phyloP scores from a whole-genome alignment of 2,113 vertebrate species.

The Motacilla tschutschensis region DNA sequence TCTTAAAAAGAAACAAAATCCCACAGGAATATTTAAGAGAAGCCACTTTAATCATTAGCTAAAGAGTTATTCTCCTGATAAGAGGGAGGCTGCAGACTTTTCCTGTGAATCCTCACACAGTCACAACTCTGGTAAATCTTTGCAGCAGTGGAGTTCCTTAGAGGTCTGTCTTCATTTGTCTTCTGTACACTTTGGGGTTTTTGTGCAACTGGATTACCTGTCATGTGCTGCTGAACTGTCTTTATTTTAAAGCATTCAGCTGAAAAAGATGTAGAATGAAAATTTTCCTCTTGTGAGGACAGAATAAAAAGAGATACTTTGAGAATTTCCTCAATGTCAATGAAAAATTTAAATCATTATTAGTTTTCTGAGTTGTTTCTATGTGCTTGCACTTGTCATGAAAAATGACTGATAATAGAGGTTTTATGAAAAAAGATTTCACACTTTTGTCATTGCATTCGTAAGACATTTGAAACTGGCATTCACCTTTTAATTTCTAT shows the following conservation, averaged over 20 bases:
- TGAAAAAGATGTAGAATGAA: slow-evolving; percentile 15
- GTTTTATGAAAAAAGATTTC: neutral
- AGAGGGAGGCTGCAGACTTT: neutral
- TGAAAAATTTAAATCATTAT: slow-evolving; percentile 1
- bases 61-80: neutral
- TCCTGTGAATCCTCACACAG: neutral
- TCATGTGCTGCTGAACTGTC: neutral
- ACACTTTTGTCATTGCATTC: neutral
- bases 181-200: neutral
- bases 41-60: neutral
- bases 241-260: slow-evolving; percentile 4
- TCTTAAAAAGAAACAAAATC: neutral
- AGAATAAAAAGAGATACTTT: slow-evolving; percentile 2
- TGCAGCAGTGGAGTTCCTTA: neutral
- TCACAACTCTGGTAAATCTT: neutral
- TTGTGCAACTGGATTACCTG: neutral
- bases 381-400: neutral
- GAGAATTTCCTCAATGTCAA: neutral
- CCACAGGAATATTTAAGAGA: neutral
- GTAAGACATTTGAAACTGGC: slow-evolving; percentile 12
- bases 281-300: neutral
- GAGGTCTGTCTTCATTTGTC: neutral
- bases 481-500: slow-evolving; percentile 18
- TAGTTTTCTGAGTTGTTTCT: slow-evolving; percentile 15
- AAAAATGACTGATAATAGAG: neutral